Conservation (phyloP, 2,113 vertebrate species). For the Motacilla tschutschensis region DNA sequence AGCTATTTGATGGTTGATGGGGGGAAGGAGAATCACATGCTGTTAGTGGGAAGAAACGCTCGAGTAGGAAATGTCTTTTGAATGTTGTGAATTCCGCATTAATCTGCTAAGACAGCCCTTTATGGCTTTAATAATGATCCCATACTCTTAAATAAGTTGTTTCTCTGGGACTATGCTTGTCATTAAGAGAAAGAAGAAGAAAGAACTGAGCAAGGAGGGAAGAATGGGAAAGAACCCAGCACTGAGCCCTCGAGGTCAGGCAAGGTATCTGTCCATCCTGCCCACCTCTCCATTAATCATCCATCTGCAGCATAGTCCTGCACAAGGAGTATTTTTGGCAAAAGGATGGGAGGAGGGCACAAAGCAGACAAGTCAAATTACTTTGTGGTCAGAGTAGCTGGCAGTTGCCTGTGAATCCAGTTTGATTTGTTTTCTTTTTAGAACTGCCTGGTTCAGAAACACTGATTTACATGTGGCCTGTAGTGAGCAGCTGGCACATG, state of each 20-base stretch:
- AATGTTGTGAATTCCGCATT: not conserved
- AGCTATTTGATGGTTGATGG: not conserved
- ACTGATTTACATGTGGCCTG: slow-evolving; percentile 11
- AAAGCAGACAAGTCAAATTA: not conserved
- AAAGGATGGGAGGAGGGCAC: not conserved
- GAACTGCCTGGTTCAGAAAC: not conserved
- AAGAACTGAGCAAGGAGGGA: not conserved
- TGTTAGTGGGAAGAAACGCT: not conserved
- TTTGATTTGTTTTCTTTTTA: slow-evolving; percentile 37
- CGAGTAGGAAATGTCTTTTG: not conserved
- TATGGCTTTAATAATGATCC: not conserved
- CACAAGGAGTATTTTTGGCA: not conserved
- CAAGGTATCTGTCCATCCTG: not conserved
- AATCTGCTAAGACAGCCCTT: not conserved
- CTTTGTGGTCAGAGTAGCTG: not conserved
- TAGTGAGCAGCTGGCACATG: slow-evolving; percentile 3
- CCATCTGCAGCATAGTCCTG: not conserved
- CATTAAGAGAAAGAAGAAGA: not conserved
- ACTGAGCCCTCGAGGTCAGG: not conserved
- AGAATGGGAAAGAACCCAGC: not conserved
- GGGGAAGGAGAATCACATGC: not conserved
- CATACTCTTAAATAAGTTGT: not conserved
- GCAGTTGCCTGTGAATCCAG: not conserved
- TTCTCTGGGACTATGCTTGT: not conserved
- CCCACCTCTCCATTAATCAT: not conserved